phyloP scores from a whole-genome alignment of 2,113 vertebrate species.

The Sceloporus tristichus region DNA sequence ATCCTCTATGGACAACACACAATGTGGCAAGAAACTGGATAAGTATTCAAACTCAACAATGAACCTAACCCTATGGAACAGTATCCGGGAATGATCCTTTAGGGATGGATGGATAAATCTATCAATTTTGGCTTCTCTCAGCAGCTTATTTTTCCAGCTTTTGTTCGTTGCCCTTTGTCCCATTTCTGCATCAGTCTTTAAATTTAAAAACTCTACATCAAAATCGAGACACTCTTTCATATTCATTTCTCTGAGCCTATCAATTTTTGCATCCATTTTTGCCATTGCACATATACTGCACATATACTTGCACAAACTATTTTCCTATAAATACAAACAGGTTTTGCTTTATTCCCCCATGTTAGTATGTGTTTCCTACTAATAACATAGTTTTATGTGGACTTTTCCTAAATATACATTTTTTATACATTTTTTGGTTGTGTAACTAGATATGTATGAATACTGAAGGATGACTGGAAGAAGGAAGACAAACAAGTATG shows the following conservation, averaged over 20 bases:
- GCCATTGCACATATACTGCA: neutral
- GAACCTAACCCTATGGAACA: neutral
- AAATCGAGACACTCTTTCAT: neutral
- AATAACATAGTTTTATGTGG: too few species aligned
- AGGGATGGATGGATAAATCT: neutral
- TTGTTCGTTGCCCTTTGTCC: neutral
- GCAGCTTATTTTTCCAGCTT: neutral
- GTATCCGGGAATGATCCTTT: neutral
- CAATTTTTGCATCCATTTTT: neutral
- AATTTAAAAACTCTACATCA: neutral
- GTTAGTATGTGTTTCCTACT: too few species aligned
- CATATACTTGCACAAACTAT: too few species aligned
- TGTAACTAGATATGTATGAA: too few species aligned
- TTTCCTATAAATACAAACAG: too few species aligned
- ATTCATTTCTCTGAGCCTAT: neutral
- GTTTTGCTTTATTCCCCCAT: too few species aligned
- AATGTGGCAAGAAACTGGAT: slow-evolving; percentile 18
- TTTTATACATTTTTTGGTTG: too few species aligned
- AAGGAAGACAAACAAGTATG: too few species aligned
- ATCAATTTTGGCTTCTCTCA: neutral
- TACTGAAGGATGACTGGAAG: too few species aligned
- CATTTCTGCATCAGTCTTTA: neutral
- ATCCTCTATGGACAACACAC: slow-evolving; percentile 29
- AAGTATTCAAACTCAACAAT: neutral
- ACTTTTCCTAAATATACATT: too few species aligned